These are phyloP conservation scores for Hymenochirus boettgeri DNA, from an alignment of 2,113 vertebrate genomes.

Conservation along the genomic window DNA sequence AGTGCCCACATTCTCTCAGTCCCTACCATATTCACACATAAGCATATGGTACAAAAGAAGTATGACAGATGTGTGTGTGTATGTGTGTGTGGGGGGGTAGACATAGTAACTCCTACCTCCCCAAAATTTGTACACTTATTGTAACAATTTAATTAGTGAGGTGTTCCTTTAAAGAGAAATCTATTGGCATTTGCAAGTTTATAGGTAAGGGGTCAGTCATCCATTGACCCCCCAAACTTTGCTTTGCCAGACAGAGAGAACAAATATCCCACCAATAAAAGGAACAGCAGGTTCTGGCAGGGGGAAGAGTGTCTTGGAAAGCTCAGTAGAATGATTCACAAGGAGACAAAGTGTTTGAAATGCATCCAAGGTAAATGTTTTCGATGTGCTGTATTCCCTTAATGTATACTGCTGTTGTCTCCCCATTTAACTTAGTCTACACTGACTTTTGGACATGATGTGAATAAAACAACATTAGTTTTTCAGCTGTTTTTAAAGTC, in stretches of 20 bases:
- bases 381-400: slow-evolving; percentile 23
- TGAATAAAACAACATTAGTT: no score
- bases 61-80: no score
- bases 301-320: slow-evolving; percentile 51
- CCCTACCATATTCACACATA: no score
- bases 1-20: no score
- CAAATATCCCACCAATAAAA: slow-evolving; percentile 42
- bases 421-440: slow-evolving; percentile 28
- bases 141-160: no score
- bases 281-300: slow-evolving; percentile 46
- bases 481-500: no score
- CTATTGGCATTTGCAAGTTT: no score
- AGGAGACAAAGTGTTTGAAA: slow-evolving; percentile 49
- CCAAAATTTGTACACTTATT: no score
- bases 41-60: no score
- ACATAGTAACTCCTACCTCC: no score
- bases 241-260: slow-evolving; percentile 44
- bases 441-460: slow-evolving; percentile 25
- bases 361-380: slow-evolving; percentile 59
- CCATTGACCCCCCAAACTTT: slow-evolving; percentile 37
- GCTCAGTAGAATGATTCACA: slow-evolving; percentile 48
- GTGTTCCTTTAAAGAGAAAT: no score
- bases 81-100: no score
- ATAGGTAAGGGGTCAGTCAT: slow-evolving; percentile 28
- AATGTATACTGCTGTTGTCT: slow-evolving; percentile 47